Conservation (phyloP, 2,797 vertebrate species). For the Pseudochromis fuscus region DNA sequence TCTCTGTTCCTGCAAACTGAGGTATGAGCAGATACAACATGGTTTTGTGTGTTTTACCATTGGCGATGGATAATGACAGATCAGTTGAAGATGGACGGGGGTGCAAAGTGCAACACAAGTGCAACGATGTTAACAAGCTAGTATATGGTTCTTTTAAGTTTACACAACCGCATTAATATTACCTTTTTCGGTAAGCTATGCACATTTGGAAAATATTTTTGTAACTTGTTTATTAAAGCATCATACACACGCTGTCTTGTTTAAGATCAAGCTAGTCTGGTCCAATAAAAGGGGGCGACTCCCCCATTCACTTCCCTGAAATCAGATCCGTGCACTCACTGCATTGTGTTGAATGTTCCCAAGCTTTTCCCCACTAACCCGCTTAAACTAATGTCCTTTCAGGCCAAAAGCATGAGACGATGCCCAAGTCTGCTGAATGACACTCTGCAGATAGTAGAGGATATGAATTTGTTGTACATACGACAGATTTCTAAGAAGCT, state of each 20-base stretch:
- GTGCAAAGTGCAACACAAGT: slow-evolving; percentile 36
- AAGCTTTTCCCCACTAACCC: slow-evolving; percentile 22
- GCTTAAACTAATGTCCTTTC: slow-evolving; percentile 49
- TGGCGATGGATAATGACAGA: slow-evolving; percentile 11
- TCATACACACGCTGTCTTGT: background rate
- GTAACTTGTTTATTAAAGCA: background rate
- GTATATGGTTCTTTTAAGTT: background rate
- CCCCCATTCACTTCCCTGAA: slow-evolving; percentile 24
- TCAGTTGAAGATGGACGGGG: background rate
- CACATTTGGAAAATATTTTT: background rate
- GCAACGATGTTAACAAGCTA: background rate
- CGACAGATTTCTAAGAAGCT: slow-evolving; percentile 73
- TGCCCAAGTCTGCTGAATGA: slow-evolving; percentile 61
- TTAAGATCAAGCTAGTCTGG: slow-evolving; percentile 15
- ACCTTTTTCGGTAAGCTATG: fast-evolving
- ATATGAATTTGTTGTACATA: slow-evolving; percentile 71
- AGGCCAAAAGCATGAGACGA: slow-evolving; percentile 63
- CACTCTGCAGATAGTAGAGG: slow-evolving; percentile 64
- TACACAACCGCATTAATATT: background rate
- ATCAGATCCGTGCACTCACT: slow-evolving; percentile 23
- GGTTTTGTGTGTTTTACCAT: background rate
- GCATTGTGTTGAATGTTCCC: slow-evolving; percentile 14
- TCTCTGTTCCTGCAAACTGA: slow-evolving; percentile 77
- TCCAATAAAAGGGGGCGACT: background rate
- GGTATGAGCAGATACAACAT: slow-evolving; percentile 58